Evolutionary conservation across 1,140 invertebrate species (phyloP).

Genomic region (Drosophila melanogaster): Release_6_plus_ISO1_MT NT_033777.3:29513001-29513500

Average conservation of each 20-base stretch:
- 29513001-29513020: constrained; percentile 19
- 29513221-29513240: constrained; percentile 59
- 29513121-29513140: constrained; percentile 13
- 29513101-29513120: constrained; percentile 19
- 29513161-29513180: constrained; percentile 44
- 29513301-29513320: constrained; percentile 4
- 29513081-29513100: not conserved
- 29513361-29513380: too few species aligned
- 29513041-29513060: not conserved
- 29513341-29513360: too few species aligned
- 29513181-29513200: constrained; percentile 83
- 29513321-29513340: not conserved
- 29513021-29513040: not conserved
- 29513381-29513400: too few species aligned
- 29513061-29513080: too few species aligned
- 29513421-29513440: constrained; percentile 20
- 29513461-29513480: constrained; percentile 78
- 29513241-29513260: constrained; percentile 54
- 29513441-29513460: constrained; percentile 83
- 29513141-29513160: not conserved
- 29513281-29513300: constrained; percentile 26
- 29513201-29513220: constrained; percentile 76
- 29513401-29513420: constrained; percentile 9
- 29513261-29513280: constrained; percentile 40
- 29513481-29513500: constrained; percentile 74